Evolutionary conservation across 1,140 invertebrate species (phyloP).

Genomic region (Brachionus asplanchnoidis): DNA sequence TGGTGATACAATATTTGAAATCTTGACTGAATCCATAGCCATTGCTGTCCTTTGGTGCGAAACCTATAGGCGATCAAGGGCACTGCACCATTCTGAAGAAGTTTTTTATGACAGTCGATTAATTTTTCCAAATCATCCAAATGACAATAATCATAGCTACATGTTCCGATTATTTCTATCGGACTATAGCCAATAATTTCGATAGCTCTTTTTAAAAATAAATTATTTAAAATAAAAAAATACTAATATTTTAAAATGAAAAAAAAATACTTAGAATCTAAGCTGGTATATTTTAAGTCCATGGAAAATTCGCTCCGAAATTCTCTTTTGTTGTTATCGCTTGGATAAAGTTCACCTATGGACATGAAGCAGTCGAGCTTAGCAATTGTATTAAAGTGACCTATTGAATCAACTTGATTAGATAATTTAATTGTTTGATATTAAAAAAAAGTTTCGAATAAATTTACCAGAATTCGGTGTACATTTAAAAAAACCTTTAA

Average conservation of each 20-base stretch:
- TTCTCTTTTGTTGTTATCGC: slow-evolving; percentile 33
- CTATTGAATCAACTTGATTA: slow-evolving; percentile 2
- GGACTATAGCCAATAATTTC: slow-evolving; percentile 37
- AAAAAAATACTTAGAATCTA: slow-evolving; percentile 32
- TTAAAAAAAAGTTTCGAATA: not conserved
- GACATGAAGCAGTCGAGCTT: slow-evolving; percentile 16
- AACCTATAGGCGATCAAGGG: slow-evolving; percentile 21
- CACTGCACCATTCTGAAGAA: slow-evolving; percentile 21
- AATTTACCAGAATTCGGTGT: slow-evolving; percentile 8
- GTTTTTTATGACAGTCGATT: slow-evolving; percentile 27
- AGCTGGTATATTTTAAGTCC: slow-evolving; percentile 29
- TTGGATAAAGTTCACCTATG: slow-evolving; percentile 8
- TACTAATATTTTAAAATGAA: too few relatives aligned
- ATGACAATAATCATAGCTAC: slow-evolving; percentile 37
- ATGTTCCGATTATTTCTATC: slow-evolving; percentile 38
- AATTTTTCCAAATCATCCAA: slow-evolving; percentile 34
- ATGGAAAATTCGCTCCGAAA: slow-evolving; percentile 36
- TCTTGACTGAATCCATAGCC: slow-evolving; percentile 36
- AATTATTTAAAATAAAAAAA: too few relatives aligned
- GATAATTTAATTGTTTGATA: not conserved
- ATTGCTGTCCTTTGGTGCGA: slow-evolving; percentile 23
- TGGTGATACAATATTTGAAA: slow-evolving; percentile 39
- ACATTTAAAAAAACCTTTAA: slow-evolving; percentile 26
- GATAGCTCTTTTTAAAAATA: not conserved
- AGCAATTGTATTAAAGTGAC: slow-evolving; percentile 30